Conservation (phyloP, 2,113 vertebrate genomes). For the Tragelaphus scriptus region DNA sequence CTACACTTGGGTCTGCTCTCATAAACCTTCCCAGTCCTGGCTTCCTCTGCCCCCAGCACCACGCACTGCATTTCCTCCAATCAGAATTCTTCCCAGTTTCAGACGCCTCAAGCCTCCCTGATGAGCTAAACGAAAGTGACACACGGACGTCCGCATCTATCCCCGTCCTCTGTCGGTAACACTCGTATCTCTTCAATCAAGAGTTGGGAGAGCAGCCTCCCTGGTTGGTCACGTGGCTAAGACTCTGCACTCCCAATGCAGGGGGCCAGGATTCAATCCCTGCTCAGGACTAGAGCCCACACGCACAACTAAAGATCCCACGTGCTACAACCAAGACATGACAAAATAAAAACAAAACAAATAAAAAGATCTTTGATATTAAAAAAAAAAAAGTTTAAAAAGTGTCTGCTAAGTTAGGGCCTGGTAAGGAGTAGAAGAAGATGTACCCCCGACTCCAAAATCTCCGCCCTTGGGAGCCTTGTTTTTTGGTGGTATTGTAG, state of each 20-base stretch:
- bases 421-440: neutral
- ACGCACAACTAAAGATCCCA: neutral
- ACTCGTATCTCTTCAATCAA: neutral
- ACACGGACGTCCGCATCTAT: neutral
- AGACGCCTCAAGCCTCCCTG: neutral
- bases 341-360: neutral
- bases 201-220: neutral
- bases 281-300: neutral
- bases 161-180: neutral
- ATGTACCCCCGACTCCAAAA: fast-evolving
- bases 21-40: neutral
- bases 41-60: neutral
- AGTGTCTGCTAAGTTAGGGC: neutral
- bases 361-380: neutral
- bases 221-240: fast-evolving
- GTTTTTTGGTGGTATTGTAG: fast-evolving
- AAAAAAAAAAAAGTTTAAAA: neutral
- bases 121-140: neutral
- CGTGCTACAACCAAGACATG: neutral
- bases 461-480: neutral
- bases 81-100: neutral
- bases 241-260: neutral
- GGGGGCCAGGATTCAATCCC: neutral
- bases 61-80: neutral
- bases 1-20: neutral